Conservation (phyloP, 2,888 invertebrate species). For the Esperia sulphurella region DNA sequence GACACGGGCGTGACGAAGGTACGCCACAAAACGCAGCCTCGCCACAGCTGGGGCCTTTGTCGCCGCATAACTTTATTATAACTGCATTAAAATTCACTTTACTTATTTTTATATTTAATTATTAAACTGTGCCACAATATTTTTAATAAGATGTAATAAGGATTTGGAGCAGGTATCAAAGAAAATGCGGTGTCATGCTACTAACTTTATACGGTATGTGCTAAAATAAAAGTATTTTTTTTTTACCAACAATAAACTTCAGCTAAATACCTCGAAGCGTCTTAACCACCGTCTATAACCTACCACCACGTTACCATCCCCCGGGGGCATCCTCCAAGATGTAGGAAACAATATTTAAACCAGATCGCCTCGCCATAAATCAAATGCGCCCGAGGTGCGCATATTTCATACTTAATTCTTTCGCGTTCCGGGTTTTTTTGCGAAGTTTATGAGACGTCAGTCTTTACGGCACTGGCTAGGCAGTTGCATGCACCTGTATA, state of each 20-base stretch:
- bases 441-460: constrained; percentile 59
- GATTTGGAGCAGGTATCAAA: too few relatives aligned
- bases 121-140: too few relatives aligned
- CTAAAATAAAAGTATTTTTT: too few relatives aligned
- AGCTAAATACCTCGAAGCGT: too few relatives aligned
- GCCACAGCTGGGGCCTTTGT: constrained; percentile 33
- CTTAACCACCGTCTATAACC: background rate
- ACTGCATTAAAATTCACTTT: constrained; percentile 27
- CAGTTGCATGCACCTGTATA: constrained; percentile 47
- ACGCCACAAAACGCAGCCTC: constrained; percentile 34
- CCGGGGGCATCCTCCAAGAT: constrained; percentile 21
- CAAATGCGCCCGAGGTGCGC: constrained; percentile 65
- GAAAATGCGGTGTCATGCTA: too few relatives aligned
- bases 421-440: constrained; percentile 44
- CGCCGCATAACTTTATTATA: constrained; percentile 36
- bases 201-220: too few relatives aligned
- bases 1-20: constrained; percentile 37
- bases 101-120: background rate
- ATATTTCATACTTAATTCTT: constrained; percentile 80
- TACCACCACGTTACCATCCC: constrained; percentile 12
- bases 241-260: too few relatives aligned
- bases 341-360: constrained; percentile 38
- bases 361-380: constrained; percentile 62
- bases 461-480: constrained; percentile 27
- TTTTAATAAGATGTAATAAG: too few relatives aligned